These are phyloP conservation scores for Drosophila biarmipes DNA, from an alignment of 1,140 invertebrate genomes.

Conservation along the genomic window DNA sequence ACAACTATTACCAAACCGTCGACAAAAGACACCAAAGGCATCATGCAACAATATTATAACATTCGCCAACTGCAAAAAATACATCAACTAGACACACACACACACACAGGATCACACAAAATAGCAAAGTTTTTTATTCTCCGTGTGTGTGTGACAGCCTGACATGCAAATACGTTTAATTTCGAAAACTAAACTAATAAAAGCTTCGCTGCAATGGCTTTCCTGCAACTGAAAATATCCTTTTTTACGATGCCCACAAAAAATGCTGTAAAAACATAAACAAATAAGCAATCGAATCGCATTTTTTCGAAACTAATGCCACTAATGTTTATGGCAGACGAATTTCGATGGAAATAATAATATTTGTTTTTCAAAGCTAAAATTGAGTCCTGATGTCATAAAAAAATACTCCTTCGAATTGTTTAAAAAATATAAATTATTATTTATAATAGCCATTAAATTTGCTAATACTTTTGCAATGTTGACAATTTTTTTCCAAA, in stretches of 20 bases:
- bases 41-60: conserved; percentile 69
- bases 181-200: conserved; percentile 82
- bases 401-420: not conserved
- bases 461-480: not conserved
- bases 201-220: conserved; percentile 43
- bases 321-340: conserved; percentile 21
- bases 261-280: conserved; percentile 20
- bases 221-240: conserved; percentile 33
- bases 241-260: conserved; percentile 20
- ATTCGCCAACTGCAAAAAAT: conserved; percentile 48
- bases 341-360: not conserved
- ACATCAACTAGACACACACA: conserved; percentile 34
- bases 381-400: not conserved
- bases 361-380: conserved; percentile 23
- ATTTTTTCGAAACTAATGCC: conserved; percentile 51
- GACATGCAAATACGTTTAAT: conserved; percentile 82
- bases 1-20: conserved; percentile 50
- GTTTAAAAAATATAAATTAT: not conserved
- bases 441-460: not conserved
- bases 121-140: conserved; percentile 49
- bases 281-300: conserved; percentile 58
- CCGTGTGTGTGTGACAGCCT: conserved; percentile 59
- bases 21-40: conserved; percentile 68
- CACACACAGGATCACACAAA: conserved; percentile 36
- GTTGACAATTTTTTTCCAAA: not conserved